Evolutionary conservation across 1,140 invertebrate species (phyloP).

Genomic region (Pantala flavescens): DNA sequence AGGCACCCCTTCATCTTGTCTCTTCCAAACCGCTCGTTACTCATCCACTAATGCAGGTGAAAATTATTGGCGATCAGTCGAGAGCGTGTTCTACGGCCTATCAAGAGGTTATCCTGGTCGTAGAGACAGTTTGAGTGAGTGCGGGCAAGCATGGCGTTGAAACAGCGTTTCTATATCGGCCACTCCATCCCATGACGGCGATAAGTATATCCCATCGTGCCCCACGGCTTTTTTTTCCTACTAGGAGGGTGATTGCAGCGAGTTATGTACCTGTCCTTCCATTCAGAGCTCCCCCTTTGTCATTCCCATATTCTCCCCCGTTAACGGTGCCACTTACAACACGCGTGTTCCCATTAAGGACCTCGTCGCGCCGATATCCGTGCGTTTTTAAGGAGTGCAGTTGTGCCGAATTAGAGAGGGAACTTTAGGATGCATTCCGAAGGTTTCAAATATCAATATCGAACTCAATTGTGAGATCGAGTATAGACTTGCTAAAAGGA

Average conservation of each 20-base stretch:
- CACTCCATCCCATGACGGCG: not conserved
- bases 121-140: not conserved
- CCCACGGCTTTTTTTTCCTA: not conserved
- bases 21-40: not conserved
- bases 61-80: constrained; percentile 5
- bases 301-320: not conserved
- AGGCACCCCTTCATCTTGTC: not conserved
- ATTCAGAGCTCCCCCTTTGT: no score
- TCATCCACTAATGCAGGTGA: not conserved
- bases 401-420: no score
- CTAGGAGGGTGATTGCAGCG: no score
- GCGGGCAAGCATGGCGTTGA: not conserved
- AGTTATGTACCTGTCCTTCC: no score
- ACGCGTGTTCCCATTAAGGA: no score
- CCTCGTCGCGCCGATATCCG: no score
- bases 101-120: not conserved
- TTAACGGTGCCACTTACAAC: no score
- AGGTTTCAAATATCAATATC: no score
- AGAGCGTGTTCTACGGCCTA: not conserved
- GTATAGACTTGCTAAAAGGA: no score
- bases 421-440: no score
- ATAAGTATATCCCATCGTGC: not conserved
- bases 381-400: no score
- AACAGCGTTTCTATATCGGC: not conserved
- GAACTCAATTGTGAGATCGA: no score